These are phyloP conservation scores for Beaufortia kweichowensis DNA, from an alignment of 2,113 vertebrate species.

Conservation along the genomic window DNA sequence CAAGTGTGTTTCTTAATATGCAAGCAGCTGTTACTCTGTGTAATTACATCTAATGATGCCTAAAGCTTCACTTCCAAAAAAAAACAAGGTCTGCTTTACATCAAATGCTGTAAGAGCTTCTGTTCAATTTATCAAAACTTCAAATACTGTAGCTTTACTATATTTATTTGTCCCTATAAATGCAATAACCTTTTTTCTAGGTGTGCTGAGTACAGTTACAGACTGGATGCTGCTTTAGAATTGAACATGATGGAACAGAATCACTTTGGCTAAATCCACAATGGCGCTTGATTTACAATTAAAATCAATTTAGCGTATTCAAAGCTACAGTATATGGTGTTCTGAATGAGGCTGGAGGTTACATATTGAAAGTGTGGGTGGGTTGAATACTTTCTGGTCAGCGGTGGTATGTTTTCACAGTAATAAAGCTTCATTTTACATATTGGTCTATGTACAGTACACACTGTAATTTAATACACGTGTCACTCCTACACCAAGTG, in stretches of 20 bases:
- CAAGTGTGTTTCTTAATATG: background rate
- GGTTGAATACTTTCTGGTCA: conserved; percentile 6
- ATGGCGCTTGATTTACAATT: conserved; percentile 6
- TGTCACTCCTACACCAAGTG: no score
- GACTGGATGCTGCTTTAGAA: background rate
- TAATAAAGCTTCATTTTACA: background rate
- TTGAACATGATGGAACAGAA: conserved; percentile 7
- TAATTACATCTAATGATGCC: background rate
- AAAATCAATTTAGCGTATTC: conserved; percentile 21
- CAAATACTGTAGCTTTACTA: background rate
- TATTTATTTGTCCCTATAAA: background rate
- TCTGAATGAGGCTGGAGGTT: conserved; percentile 11
- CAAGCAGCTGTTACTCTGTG: conserved; percentile 6
- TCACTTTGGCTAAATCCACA: background rate
- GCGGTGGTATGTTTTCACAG: conserved; percentile 17
- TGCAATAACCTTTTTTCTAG: conserved; percentile 12
- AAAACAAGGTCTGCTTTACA: background rate
- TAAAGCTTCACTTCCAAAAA: background rate
- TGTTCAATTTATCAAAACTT: background rate
- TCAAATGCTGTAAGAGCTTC: background rate
- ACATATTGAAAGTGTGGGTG: background rate
- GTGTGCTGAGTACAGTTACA: background rate
- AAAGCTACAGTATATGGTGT: background rate
- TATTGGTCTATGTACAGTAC: background rate
- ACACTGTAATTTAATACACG: no score